phyloP scores from a whole-genome alignment of 2,113 vertebrate genomes.

The Procavia capensis region DNA sequence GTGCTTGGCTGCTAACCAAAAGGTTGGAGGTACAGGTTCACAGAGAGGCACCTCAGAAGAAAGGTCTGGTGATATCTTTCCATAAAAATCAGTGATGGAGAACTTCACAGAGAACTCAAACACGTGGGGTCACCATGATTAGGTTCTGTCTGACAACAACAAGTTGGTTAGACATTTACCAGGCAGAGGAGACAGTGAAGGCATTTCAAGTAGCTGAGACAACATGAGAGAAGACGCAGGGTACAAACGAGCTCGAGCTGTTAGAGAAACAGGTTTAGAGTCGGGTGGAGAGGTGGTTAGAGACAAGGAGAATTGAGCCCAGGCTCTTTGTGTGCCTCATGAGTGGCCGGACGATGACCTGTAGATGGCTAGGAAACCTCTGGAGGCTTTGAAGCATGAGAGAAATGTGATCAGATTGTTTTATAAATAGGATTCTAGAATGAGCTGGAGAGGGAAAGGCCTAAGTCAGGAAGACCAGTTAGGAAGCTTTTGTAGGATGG shows the following conservation, averaged over 20 bases:
- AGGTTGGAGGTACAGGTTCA: background rate
- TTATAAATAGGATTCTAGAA: slow-evolving; percentile 75
- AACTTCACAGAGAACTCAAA: background rate
- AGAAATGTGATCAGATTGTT: slow-evolving; percentile 64
- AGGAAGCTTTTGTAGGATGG: background rate
- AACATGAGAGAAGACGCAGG: background rate
- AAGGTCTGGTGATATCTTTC: background rate
- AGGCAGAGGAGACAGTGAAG: background rate
- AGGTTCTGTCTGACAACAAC: background rate
- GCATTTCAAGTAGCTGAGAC: background rate
- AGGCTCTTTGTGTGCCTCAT: background rate
- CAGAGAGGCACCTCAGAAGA: background rate
- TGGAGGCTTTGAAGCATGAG: slow-evolving; percentile 57
- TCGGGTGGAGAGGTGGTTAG: background rate
- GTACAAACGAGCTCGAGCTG: background rate
- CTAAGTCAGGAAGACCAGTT: slow-evolving; percentile 58
- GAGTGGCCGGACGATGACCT: background rate
- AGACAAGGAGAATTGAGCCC: background rate
- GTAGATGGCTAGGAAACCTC: slow-evolving; percentile 47
- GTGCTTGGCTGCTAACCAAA: no score
- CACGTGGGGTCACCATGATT: background rate
- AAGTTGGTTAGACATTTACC: background rate
- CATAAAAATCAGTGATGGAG: background rate
- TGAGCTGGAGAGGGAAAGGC: slow-evolving; percentile 20
- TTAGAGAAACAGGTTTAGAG: slow-evolving; percentile 1